Conservation (phyloP, 2,888 invertebrate species). For the Acanthopleura granulata region DNA sequence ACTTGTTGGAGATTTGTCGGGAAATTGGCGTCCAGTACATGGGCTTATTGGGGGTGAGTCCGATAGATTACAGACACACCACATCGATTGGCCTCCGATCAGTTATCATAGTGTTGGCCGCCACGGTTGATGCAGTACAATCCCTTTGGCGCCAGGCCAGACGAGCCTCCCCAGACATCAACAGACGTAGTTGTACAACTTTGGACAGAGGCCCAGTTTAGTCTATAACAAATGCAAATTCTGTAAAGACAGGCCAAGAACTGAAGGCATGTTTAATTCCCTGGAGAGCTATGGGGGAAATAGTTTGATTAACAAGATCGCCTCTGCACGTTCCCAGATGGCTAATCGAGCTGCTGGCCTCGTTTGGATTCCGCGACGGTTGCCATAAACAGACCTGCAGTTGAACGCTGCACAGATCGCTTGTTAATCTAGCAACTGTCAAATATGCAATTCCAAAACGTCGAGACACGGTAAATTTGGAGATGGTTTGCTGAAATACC, state of each 20-base stretch:
- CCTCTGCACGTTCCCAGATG: slow-evolving; percentile 1
- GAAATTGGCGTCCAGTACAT: no score
- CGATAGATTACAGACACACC: background rate
- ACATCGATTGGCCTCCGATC: background rate
- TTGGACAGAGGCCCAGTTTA: slow-evolving; percentile 5
- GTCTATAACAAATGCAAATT: slow-evolving; percentile 5
- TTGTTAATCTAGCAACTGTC: slow-evolving; percentile 1
- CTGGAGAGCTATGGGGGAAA: background rate
- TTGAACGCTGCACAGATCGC: slow-evolving; percentile 3
- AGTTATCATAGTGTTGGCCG: background rate
- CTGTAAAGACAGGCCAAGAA: slow-evolving; percentile 6
- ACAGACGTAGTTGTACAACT: slow-evolving; percentile 6
- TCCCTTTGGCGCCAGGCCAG: slow-evolving; percentile 1
- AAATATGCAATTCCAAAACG: slow-evolving; percentile 5
- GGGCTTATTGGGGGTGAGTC: no score
- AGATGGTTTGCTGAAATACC: background rate
- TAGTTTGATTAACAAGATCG: background rate
- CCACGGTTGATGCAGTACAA: background rate
- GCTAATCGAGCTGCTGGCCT: background rate
- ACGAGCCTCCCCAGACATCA: background rate
- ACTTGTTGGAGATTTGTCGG: no score
- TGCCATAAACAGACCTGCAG: slow-evolving; percentile 3
- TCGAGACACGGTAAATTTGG: background rate
- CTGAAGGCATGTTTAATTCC: background rate
- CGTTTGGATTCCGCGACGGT: background rate